Evolutionary conservation across 2,113 vertebrate species (phyloP).

Genomic region (Tor tambroides): DNA sequence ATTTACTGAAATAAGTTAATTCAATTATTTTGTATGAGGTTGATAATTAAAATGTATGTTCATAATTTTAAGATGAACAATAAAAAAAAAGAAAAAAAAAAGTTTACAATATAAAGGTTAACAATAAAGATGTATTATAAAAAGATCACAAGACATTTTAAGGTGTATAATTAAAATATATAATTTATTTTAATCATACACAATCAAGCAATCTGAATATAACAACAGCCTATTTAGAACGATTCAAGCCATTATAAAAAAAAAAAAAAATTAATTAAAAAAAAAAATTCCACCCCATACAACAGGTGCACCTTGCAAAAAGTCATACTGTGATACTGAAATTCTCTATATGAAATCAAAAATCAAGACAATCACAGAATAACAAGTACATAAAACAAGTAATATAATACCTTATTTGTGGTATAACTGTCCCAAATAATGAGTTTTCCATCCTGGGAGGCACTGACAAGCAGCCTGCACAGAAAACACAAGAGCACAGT

Average conservation of each 20-base stretch:
- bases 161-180: too few species aligned
- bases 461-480: conserved; percentile 94
- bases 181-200: too few species aligned
- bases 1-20: neutral
- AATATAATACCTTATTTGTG: conserved; percentile 92
- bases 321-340: neutral
- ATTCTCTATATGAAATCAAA: neutral
- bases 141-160: too few species aligned
- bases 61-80: too few species aligned
- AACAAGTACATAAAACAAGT: too few species aligned
- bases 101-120: too few species aligned
- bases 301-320: neutral
- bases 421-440: conserved; percentile 99
- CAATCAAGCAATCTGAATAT: too few species aligned
- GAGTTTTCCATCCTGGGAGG: conserved; percentile 99
- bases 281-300: neutral
- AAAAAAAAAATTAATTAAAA: too few species aligned
- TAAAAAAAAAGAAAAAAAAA: too few species aligned
- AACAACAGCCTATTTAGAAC: neutral
- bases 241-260: neutral
- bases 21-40: neutral
- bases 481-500: conserved; percentile 21
- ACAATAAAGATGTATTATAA: too few species aligned
- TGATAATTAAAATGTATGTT: neutral
- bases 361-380: neutral